These are phyloP conservation scores for Drosophila peninsularis DNA, from an alignment of 2,888 invertebrate species.

Conservation along the genomic window DNA sequence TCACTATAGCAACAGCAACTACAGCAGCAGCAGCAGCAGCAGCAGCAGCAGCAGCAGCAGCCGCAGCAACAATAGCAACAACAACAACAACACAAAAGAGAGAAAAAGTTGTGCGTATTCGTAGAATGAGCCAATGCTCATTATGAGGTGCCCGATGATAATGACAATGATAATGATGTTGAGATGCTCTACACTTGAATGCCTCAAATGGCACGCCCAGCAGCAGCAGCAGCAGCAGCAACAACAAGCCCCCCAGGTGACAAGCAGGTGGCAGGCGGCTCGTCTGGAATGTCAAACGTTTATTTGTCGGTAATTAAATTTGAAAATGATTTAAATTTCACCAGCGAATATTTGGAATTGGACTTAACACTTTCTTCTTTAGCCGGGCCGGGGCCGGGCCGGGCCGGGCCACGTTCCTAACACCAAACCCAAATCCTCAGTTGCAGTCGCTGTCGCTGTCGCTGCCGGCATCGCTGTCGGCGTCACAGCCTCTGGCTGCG, in stretches of 20 bases:
- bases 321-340: constrained; percentile 80
- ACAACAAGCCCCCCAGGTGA: constrained; percentile 44
- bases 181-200: constrained; percentile 45
- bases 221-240: constrained; percentile 18
- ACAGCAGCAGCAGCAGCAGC: constrained; percentile 22
- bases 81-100: constrained; percentile 30
- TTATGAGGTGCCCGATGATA: constrained; percentile 19
- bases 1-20: constrained; percentile 16
- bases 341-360: constrained; percentile 74
- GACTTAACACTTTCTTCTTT: constrained; percentile 76
- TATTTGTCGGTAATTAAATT: constrained; percentile 78
- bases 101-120: constrained; percentile 53
- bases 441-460: constrained; percentile 2
- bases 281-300: constrained; percentile 75
- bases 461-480: background rate
- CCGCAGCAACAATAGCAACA: constrained; percentile 8
- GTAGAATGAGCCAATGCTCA: constrained; percentile 47
- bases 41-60: constrained; percentile 12
- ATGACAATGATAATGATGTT: constrained; percentile 18
- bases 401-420: constrained; percentile 28
- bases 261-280: constrained; percentile 54
- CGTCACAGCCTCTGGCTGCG: constrained; percentile 6
- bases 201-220: constrained; percentile 58
- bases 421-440: constrained; percentile 24
- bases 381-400: background rate